A percentile compares a stretch with the other conserved stretches of the same genome.
These are phyloP conservation scores for Pogona vitticeps DNA, from an alignment of 2,113 vertebrate species.

Conservation along the genomic window DNA sequence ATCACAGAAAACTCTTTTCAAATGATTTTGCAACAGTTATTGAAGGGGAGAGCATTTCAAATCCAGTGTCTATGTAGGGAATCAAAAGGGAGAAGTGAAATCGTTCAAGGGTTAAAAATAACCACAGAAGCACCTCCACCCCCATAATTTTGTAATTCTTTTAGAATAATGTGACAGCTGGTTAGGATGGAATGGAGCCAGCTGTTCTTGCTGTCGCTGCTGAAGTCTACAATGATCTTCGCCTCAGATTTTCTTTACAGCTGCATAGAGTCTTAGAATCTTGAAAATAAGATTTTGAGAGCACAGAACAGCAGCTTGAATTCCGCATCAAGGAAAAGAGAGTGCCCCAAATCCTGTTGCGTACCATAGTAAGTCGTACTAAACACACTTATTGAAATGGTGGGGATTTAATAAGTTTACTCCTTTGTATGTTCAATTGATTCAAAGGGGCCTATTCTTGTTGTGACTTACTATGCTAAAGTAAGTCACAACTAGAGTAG, in stretches of 20 bases:
- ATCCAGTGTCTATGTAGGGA: background rate
- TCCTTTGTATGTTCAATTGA: background rate
- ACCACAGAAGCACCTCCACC: background rate
- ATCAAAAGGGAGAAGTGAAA: background rate
- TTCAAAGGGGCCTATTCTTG: too few species aligned
- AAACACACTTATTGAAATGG: too few species aligned
- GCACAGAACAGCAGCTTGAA: background rate
- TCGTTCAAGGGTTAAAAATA: slow-evolving; percentile 15
- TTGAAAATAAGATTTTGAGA: background rate
- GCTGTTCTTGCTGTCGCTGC: background rate
- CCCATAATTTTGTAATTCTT: background rate
- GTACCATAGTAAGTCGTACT: too few species aligned
- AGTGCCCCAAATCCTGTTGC: too few species aligned
- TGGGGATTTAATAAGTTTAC: too few species aligned
- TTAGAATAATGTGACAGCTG: slow-evolving; percentile 11
- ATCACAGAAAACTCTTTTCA: background rate
- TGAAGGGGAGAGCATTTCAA: background rate
- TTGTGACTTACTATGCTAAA: too few species aligned
- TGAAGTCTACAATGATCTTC: background rate
- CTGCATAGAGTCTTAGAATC: background rate
- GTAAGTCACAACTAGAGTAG: too few species aligned
- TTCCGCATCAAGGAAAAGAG: background rate
- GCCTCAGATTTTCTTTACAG: background rate
- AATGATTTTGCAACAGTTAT: background rate
- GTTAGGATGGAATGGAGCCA: background rate